Evolutionary conservation across 2,797 vertebrate species (phyloP).

Genomic region (Tachyglossus aculeatus): DNA sequence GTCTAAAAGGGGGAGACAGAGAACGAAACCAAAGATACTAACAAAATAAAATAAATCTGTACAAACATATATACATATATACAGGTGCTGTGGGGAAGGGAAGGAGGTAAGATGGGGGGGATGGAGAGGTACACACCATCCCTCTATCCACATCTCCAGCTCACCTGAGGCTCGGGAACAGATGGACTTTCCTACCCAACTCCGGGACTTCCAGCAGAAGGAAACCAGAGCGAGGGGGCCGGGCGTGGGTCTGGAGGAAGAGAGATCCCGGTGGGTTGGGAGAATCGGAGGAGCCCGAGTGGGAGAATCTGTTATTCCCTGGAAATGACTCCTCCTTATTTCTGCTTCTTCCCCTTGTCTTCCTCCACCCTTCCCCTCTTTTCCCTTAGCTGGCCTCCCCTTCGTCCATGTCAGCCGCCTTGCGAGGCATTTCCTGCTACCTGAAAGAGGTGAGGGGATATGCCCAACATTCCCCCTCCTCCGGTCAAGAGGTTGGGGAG

Average conservation of each 20-base stretch:
- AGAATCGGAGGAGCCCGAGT: background rate
- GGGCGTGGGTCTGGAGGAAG: background rate
- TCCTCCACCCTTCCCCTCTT: background rate
- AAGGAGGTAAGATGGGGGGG: no score
- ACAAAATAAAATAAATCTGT: no score
- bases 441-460: constrained; percentile 81
- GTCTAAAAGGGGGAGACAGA: no score
- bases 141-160: no score
- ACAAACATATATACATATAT: no score
- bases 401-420: constrained; percentile 84
- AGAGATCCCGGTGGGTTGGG: background rate
- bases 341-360: background rate
- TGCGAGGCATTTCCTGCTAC: constrained; percentile 90
- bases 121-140: no score
- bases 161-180: no score
- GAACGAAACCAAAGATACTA: no score
- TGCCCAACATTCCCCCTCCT: background rate
- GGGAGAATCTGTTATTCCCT: background rate
- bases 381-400: constrained; percentile 82
- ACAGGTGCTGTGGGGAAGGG: no score
- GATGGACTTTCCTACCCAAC: no score
- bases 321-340: background rate
- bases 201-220: no score
- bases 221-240: background rate
- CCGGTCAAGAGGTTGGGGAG: no score